Evolutionary conservation across 2,797 vertebrate species (phyloP).

Genomic region (Petrocephalus schoutedeni): DNA sequence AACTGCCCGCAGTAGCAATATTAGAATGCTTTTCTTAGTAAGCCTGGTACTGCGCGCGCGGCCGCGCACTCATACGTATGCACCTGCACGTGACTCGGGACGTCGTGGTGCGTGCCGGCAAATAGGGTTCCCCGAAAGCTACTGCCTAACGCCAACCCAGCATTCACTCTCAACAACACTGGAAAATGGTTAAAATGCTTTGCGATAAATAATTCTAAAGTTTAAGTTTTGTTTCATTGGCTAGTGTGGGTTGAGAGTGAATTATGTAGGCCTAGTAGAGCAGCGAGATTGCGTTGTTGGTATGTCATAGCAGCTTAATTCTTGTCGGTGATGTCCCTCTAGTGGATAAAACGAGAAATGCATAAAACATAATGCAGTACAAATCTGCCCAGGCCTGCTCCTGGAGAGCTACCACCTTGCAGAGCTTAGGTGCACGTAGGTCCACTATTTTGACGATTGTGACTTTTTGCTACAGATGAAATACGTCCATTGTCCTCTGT

Average conservation of each 20-base stretch:
- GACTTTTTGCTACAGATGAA: background rate
- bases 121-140: too few species aligned
- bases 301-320: background rate
- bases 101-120: too few species aligned
- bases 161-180: background rate
- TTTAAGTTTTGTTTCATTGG: background rate
- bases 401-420: too few species aligned
- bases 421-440: too few species aligned
- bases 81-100: too few species aligned
- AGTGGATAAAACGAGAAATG: background rate
- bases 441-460: background rate
- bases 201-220: background rate
- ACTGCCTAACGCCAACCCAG: too few species aligned
- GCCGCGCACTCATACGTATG: too few species aligned
- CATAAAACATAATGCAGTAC: background rate
- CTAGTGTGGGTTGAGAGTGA: background rate
- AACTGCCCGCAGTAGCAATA: too few species aligned
- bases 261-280: background rate
- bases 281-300: background rate
- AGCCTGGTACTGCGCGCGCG: too few species aligned
- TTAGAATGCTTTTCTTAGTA: too few species aligned
- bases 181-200: background rate
- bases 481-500: background rate
- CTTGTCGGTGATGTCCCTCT: slow-evolving; percentile 12
- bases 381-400: too few species aligned